phyloP scores from a whole-genome alignment of 2,797 vertebrate species.

The Setipinna tenuifilis region DNA sequence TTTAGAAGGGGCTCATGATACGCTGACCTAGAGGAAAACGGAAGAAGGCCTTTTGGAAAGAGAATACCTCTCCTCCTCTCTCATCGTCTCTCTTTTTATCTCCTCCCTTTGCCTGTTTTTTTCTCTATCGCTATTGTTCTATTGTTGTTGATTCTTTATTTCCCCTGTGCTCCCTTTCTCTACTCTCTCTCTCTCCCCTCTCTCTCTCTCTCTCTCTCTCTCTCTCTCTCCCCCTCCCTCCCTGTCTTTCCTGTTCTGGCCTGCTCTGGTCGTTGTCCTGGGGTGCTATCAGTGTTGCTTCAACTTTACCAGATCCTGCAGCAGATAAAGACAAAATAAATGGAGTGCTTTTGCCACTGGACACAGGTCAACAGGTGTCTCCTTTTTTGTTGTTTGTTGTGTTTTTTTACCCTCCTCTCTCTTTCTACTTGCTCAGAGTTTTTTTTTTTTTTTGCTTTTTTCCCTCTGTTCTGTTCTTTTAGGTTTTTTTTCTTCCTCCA shows the following conservation, averaged over 20 bases:
- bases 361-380: conserved; percentile 71
- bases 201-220: too few species aligned
- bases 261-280: conserved; percentile 72
- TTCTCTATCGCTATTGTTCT: background rate
- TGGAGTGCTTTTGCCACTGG: conserved; percentile 73
- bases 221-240: conserved; percentile 47
- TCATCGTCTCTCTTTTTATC: background rate
- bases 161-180: background rate
- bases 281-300: conserved; percentile 72
- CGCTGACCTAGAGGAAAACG: background rate
- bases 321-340: conserved; percentile 76
- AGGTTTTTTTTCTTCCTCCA: conserved; percentile 53
- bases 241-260: conserved; percentile 66
- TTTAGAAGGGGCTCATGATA: conserved; percentile 13
- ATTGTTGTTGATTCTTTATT: background rate
- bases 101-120: background rate
- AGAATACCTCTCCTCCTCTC: conserved; percentile 5
- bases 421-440: conserved; percentile 65
- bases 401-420: conserved; percentile 66
- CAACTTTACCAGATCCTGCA: conserved; percentile 73
- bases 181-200: too few species aligned
- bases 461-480: conserved; percentile 60
- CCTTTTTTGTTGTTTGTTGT: conserved; percentile 44
- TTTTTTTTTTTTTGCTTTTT: conserved; percentile 55
- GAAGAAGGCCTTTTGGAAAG: background rate